Percentiles rank a stretch among this genome's conserved stretches.
phyloP scores from a whole-genome alignment of 2,888 invertebrate genomes.

The Caenorhabditis uteleia region DNA sequence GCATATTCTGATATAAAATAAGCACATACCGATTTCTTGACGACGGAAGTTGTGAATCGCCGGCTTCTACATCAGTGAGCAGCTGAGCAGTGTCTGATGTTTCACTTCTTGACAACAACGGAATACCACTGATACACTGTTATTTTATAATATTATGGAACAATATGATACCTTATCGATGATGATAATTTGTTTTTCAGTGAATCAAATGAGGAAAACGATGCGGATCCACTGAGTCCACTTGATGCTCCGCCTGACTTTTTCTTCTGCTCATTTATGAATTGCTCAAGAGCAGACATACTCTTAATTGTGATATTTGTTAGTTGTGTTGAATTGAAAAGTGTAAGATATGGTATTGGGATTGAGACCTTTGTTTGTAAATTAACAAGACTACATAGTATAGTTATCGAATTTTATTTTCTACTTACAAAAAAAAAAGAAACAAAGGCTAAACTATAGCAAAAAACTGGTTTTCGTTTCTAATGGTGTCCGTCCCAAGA shows the following conservation, averaged over 20 bases:
- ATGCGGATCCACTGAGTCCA: conserved; percentile 33
- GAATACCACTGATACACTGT: conserved; percentile 34
- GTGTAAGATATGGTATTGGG: not conserved
- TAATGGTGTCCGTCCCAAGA: conserved; percentile 62
- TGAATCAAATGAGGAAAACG: conserved; percentile 50
- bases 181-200: conserved; percentile 48
- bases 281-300: conserved; percentile 67
- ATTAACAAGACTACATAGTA: not conserved
- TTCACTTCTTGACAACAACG: conserved; percentile 46
- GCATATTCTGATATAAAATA: too few species aligned
- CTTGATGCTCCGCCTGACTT: conserved; percentile 38
- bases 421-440: not conserved
- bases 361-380: not conserved
- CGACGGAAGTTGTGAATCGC: conserved; percentile 47
- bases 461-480: not conserved
- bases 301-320: conserved; percentile 2
- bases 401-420: not conserved
- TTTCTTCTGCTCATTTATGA: conserved; percentile 67
- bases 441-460: not conserved
- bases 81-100: conserved; percentile 41
- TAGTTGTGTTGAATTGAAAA: not conserved
- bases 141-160: not conserved
- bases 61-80: conserved; percentile 26
- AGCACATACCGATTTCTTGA: conserved; percentile 48
- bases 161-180: conserved; percentile 40